Percentiles rank a stretch among this genome's conserved stretches.
Evolutionary conservation across 2,888 invertebrate species (phyloP).

Genomic region (Amphiduros pacificus): DNA sequence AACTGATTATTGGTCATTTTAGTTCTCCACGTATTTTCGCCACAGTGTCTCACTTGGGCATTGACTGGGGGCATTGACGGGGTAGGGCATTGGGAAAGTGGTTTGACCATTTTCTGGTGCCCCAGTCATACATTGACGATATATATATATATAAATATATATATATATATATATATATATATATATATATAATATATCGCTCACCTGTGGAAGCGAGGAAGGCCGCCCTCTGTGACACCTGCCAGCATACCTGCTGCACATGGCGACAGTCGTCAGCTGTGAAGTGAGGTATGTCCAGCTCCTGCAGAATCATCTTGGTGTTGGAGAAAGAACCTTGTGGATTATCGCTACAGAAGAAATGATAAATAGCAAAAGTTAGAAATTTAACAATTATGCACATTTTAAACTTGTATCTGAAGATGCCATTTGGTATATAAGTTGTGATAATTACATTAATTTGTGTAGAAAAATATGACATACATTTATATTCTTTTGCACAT

Average conservation of each 20-base stretch:
- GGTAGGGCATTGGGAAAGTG: no score
- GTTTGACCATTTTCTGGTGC: no score
- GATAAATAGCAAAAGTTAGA: no score
- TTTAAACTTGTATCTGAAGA: background rate
- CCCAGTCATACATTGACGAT: no score
- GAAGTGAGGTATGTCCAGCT: conserved; percentile 75
- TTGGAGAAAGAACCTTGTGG: conserved; percentile 44
- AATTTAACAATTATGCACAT: background rate
- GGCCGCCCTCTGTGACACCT: conserved; percentile 89
- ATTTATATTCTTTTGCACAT: no score
- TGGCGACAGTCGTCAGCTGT: conserved; percentile 89
- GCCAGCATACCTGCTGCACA: conserved; percentile 88
- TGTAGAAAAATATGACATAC: no score
- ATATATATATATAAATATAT: background rate
- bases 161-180: background rate
- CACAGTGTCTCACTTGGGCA: no score
- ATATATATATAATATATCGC: conserved; percentile 3
- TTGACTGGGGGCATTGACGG: no score
- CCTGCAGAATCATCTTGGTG: conserved; percentile 69
- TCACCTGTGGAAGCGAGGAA: conserved; percentile 85
- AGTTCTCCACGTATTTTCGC: no score
- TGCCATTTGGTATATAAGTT: background rate
- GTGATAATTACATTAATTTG: no score
- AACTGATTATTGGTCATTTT: no score
- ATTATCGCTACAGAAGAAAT: conserved; percentile 31